These are phyloP conservation scores for Pterostichus madidus DNA, from an alignment of 2,888 invertebrate species.

Conservation along the genomic window DNA sequence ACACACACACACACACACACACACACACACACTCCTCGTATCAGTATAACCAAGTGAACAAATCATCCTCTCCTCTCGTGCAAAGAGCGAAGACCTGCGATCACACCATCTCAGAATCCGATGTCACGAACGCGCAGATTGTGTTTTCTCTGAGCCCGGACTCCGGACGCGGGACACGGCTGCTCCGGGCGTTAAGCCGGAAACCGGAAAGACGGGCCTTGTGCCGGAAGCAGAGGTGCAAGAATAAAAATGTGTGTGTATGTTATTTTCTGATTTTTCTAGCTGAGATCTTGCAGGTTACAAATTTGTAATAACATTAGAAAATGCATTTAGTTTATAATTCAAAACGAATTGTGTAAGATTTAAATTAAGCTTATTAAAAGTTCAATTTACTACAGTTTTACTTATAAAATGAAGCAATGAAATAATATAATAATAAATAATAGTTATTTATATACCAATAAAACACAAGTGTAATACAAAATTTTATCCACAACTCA, in stretches of 20 bases:
- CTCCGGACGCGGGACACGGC: background rate
- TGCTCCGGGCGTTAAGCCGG: constrained; percentile 16
- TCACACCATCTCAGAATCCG: background rate
- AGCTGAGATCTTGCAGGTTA: too few species aligned
- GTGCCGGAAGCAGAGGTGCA: background rate
- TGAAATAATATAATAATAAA: too few species aligned
- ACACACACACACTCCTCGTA: constrained; percentile 47
- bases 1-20: constrained; percentile 22
- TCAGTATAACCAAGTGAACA: constrained; percentile 19
- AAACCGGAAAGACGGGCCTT: constrained; percentile 31
- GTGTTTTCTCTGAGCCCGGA: constrained; percentile 25
- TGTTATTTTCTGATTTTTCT: background rate
- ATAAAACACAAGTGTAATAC: too few species aligned
- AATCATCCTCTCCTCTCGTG: background rate
- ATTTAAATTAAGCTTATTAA: too few species aligned
- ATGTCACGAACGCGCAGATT: constrained; percentile 43
- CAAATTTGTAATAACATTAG: too few species aligned
- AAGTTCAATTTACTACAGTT: too few species aligned
- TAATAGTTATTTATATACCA: too few species aligned
- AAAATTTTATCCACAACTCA: too few species aligned
- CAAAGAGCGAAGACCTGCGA: background rate
- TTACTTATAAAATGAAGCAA: too few species aligned
- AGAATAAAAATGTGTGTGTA: background rate
- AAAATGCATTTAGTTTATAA: too few species aligned
- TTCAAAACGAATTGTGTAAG: too few species aligned